Evolutionary conservation across 2,888 invertebrate species (phyloP).

Genomic region (Eumacrocentrus americanus): DNA sequence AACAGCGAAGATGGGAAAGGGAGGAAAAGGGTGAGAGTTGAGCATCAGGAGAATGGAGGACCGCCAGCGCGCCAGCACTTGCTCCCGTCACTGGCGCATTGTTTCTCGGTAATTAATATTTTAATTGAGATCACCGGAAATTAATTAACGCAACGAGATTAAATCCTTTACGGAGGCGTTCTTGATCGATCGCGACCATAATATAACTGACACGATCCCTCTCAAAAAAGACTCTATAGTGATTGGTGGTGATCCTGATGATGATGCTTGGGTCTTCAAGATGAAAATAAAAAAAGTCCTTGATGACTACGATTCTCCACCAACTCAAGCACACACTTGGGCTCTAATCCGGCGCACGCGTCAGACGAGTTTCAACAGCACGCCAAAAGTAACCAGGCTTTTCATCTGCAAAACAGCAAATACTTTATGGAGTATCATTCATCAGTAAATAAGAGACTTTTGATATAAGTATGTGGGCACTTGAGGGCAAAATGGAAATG

Average conservation of each 20-base stretch:
- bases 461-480: slow-evolving; percentile 23
- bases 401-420: too few relatives aligned
- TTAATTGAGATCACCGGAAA: slow-evolving; percentile 58
- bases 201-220: background rate
- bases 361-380: background rate
- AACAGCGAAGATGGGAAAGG: slow-evolving; percentile 12
- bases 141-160: slow-evolving; percentile 56
- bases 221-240: too few relatives aligned
- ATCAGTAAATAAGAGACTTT: background rate
- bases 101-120: slow-evolving; percentile 58
- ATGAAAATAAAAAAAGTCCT: background rate
- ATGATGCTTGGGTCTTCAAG: background rate
- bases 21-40: background rate
- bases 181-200: background rate
- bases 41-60: slow-evolving; percentile 3
- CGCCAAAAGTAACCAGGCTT: background rate
- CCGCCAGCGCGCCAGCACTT: background rate
- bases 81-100: slow-evolving; percentile 40
- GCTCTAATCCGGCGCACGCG: background rate
- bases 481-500: slow-evolving; percentile 21
- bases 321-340: background rate
- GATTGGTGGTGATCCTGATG: background rate
- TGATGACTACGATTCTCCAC: background rate
- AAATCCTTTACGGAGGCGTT: slow-evolving; percentile 30
- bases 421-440: too few relatives aligned